These are phyloP conservation scores for Carollia perspicillata DNA, from an alignment of 2,113 vertebrate species.

Conservation along the genomic window DNA sequence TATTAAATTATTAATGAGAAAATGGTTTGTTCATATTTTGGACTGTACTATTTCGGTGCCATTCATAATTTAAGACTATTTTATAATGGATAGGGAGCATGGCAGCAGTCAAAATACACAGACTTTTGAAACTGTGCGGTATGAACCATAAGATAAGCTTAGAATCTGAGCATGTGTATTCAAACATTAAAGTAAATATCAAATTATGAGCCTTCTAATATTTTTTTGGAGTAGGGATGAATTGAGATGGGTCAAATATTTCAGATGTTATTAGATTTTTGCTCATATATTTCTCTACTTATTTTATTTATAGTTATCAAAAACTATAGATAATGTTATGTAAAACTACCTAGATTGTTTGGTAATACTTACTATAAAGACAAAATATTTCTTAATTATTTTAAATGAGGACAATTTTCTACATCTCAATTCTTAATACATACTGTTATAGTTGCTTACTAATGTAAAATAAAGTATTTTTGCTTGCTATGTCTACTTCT, in stretches of 20 bases:
- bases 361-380: background rate
- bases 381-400: background rate
- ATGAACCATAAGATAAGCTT: background rate
- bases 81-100: background rate
- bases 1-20: background rate
- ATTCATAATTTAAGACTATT: background rate
- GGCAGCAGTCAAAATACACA: background rate
- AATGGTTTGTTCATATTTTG: background rate
- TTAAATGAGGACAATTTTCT: background rate
- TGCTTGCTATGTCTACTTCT: background rate
- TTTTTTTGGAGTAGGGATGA: rapidly evolving
- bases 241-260: background rate
- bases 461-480: background rate
- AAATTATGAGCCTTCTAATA: background rate
- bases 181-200: background rate
- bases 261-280: background rate
- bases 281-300: background rate
- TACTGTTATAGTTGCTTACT: background rate
- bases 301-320: background rate
- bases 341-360: background rate
- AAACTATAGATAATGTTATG: background rate
- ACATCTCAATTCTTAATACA: background rate
- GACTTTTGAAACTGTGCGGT: background rate
- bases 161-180: background rate
- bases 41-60: background rate